Evolutionary conservation across 2,888 invertebrate genomes (phyloP), one percentile per base, ranked within the genome.

Genomic region (Nebria salina): DNA sequence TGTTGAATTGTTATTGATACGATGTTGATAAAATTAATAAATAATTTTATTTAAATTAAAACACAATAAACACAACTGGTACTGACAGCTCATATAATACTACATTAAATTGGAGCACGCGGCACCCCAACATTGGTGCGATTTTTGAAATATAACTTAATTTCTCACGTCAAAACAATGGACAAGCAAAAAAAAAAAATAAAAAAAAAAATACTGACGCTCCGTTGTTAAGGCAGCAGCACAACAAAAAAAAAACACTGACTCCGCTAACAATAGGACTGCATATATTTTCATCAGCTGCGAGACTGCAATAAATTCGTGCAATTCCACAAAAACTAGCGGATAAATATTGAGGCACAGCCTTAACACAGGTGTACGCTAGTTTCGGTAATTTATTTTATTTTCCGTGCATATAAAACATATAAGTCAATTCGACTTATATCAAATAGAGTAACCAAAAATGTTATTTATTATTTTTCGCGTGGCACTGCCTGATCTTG

Each of bases 231-330:
- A 34, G 34, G 34, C 34, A 34, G 34, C 34, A 34, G 1, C 2
- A 34, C 34, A 34, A 34, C 34, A 34, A 34, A 2, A 34, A 34
- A 34, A 34, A 34, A 34, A 34, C 34, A 34, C 5, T 34, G 34
- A 34, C 34, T 34, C 34, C 34, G 34, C 34, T 34, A 34, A 54
- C 54, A 54, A 54, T 54, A 8, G 54, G 34, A 34, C 54, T 54
- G 54, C 54, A 54, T 54, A 54, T 54, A 54, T 54, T 54, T 54
- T 54, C 54, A 54, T 54, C 54, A 54, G 54, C 54, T 54, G 54
- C 54, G 54, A 54, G 54, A 54, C 54, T 54, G 54, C 54, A 54
- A 54, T 54, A 54, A 54, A 54, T 54, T 54, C 54, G 11, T 54
- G 7, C 34, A 7, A 54, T 54, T 13, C 54, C 6, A 54, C 54